Evolutionary conservation across 2,888 invertebrate species (phyloP).

Genomic region (Sarcophaga carnaria): DNA sequence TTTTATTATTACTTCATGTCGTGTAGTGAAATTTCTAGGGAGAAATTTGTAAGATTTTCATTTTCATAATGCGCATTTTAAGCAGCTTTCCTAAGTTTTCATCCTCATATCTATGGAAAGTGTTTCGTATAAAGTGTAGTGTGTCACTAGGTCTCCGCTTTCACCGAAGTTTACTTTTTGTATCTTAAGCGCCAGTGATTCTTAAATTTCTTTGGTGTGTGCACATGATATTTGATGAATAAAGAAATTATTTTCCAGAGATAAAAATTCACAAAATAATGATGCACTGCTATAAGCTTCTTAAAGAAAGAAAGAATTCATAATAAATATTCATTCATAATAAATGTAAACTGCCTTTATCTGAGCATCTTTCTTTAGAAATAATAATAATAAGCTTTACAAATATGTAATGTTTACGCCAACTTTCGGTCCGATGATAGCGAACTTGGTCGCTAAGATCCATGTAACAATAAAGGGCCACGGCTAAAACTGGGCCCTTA

Average conservation of each 20-base stretch:
- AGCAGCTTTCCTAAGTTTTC: slow-evolving; percentile 44
- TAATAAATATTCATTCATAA: no score
- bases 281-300: no score
- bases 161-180: not conserved
- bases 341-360: no score
- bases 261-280: not conserved
- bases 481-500: no score
- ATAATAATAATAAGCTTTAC: no score
- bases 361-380: no score
- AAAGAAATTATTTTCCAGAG: not conserved
- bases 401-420: no score
- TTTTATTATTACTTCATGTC: slow-evolving; percentile 4
- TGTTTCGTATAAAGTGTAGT: slow-evolving; percentile 20
- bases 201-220: not conserved
- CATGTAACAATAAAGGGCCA: no score
- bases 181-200: slow-evolving; percentile 8
- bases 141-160: slow-evolving; percentile 39
- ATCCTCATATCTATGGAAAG: slow-evolving; percentile 22
- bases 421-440: no score
- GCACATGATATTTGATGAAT: not conserved
- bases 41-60: slow-evolving; percentile 61
- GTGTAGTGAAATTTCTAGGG: slow-evolving; percentile 50
- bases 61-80: slow-evolving; percentile 63
- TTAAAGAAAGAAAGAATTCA: no score
- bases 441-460: no score